phyloP scores from a whole-genome alignment of 2,113 vertebrate genomes.

The Morphnarchus princeps region DNA sequence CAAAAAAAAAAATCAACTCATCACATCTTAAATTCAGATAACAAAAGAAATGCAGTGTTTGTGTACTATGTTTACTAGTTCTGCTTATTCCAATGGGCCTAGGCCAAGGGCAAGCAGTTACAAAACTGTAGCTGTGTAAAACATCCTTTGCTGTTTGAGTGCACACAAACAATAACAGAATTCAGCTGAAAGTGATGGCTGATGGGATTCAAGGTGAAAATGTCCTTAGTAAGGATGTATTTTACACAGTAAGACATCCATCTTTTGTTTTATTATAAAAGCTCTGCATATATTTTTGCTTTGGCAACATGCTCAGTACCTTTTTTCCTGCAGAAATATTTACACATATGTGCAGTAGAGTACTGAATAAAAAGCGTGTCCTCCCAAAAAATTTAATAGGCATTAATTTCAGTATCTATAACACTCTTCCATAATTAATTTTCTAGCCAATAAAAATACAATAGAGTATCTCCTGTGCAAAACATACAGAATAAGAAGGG shows the following conservation, averaged over 20 bases:
- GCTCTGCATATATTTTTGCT: background rate
- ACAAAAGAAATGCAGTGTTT: conserved; percentile 27
- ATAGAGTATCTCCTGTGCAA: background rate
- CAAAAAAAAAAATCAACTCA: background rate
- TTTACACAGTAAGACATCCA: background rate
- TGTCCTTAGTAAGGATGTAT: background rate
- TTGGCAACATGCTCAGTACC: background rate
- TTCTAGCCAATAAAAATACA: background rate
- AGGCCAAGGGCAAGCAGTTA: conserved; percentile 45
- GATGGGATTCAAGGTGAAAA: conserved; percentile 56
- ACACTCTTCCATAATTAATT: background rate
- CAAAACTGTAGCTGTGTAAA: background rate
- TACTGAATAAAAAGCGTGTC: fast-evolving
- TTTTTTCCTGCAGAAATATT: background rate
- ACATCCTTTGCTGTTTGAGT: conserved; percentile 11
- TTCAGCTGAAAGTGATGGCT: background rate
- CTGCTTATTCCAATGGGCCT: background rate
- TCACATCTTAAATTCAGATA: conserved; percentile 26
- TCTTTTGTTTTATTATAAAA: background rate
- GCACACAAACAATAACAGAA: conserved; percentile 17
- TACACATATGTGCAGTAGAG: background rate
- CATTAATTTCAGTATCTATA: background rate
- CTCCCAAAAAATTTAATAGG: background rate
- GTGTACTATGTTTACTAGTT: conserved; percentile 42
- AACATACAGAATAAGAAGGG: background rate